phyloP scores from a whole-genome alignment of 2,888 invertebrate genomes.

The Stenodera caucasica region DNA sequence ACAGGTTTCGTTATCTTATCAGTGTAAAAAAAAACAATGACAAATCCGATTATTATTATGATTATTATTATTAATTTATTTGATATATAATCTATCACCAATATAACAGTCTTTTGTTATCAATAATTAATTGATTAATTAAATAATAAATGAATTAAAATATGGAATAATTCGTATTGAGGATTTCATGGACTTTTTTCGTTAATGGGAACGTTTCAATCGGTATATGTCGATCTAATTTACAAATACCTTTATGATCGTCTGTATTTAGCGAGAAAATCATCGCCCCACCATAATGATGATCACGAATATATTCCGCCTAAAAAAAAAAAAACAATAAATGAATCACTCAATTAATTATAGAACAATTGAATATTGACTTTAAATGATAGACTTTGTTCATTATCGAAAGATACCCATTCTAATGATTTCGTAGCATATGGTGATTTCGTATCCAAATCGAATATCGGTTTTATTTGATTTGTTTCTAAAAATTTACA shows the following conservation, averaged over 20 bases:
- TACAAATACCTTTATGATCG: constrained; percentile 68
- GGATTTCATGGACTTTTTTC: constrained; percentile 20
- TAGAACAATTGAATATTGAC: constrained; percentile 46
- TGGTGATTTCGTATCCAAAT: constrained; percentile 73
- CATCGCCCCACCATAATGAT: constrained; percentile 79
- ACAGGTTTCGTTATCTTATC: not conserved
- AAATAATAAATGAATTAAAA: not conserved
- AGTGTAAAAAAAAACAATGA: not conserved
- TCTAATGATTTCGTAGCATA: constrained; percentile 70
- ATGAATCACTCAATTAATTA: not conserved
- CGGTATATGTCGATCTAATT: constrained; percentile 11
- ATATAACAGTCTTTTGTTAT: not conserved
- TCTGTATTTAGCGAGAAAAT: constrained; percentile 81
- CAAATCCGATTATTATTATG: not conserved
- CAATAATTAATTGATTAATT: not conserved
- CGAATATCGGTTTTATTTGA: constrained; percentile 64
- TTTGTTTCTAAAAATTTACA: constrained; percentile 65
- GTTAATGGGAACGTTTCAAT: constrained; percentile 17
- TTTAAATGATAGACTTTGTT: constrained; percentile 70
- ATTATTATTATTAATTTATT: not conserved
- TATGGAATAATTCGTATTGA: constrained; percentile 22
- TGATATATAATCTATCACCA: not conserved
- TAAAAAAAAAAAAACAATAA: constrained; percentile 24
- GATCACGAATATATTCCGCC: constrained; percentile 61
- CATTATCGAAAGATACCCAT: constrained; percentile 84